Evolutionary conservation across 2,888 invertebrate genomes (phyloP).

Genomic region (Aproaerema taeniolella): DNA sequence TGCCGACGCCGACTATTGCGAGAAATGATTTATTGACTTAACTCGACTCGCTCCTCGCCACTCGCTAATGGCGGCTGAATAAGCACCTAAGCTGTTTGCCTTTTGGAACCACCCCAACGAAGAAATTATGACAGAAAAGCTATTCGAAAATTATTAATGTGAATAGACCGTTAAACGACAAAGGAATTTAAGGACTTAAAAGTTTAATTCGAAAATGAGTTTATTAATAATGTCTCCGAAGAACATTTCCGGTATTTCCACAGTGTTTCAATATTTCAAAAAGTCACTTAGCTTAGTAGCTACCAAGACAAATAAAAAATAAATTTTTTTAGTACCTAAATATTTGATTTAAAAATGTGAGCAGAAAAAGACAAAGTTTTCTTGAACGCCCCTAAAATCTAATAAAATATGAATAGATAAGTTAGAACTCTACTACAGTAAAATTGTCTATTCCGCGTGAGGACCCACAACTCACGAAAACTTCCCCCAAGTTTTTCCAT

Average conservation of each 20-base stretch:
- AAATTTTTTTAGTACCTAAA: too few species aligned
- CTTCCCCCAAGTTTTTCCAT: slow-evolving; percentile 37
- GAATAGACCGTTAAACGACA: too few species aligned
- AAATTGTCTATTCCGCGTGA: slow-evolving; percentile 21
- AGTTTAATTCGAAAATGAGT: too few species aligned
- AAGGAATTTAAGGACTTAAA: too few species aligned
- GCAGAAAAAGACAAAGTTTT: too few species aligned
- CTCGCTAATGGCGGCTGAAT: slow-evolving; percentile 43
- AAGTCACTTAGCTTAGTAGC: too few species aligned
- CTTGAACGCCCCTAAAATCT: too few species aligned
- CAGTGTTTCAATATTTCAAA: too few species aligned
- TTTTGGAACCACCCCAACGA: slow-evolving; percentile 14
- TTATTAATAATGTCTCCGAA: too few species aligned
- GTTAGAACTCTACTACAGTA: slow-evolving; percentile 4
- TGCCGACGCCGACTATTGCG: slow-evolving; percentile 44
- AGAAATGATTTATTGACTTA: slow-evolving; percentile 69
- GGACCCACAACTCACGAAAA: slow-evolving; percentile 13
- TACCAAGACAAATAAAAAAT: too few species aligned
- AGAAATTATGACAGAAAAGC: slow-evolving; percentile 14
- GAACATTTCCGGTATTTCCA: too few species aligned
- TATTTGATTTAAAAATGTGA: too few species aligned
- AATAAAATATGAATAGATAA: slow-evolving; percentile 6
- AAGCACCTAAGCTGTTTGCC: slow-evolving; percentile 24
- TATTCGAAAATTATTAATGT: slow-evolving; percentile 1
- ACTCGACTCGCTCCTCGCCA: slow-evolving; percentile 40